Percentiles rank a stretch among this genome's conserved stretches.
phyloP scores from a whole-genome alignment of 2,888 invertebrate genomes.

The Aleiodes testaceus region DNA sequence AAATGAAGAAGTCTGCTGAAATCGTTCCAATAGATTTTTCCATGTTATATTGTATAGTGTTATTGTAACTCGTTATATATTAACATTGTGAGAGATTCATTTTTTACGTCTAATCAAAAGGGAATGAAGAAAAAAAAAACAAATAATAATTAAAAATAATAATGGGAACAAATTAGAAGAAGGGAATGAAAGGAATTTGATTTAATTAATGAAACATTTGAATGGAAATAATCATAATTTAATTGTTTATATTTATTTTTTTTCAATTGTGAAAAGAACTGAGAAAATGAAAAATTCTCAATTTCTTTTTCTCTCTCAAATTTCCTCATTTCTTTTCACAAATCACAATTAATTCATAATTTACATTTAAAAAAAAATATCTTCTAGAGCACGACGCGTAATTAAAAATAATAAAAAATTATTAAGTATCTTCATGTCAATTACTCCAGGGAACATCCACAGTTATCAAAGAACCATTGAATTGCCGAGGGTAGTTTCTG shows the following conservation, averaged over 20 bases:
- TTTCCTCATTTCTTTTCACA: background rate
- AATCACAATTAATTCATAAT: constrained; percentile 12
- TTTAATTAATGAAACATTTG: no score
- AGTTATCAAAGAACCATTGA: constrained; percentile 53
- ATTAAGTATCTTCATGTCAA: constrained; percentile 86
- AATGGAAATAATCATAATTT: no score
- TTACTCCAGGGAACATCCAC: constrained; percentile 86
- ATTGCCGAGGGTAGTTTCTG: constrained; percentile 48
- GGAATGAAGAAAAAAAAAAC: constrained; percentile 4
- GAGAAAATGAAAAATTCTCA: background rate
- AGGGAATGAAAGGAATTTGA: background rate
- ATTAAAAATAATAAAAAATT: constrained; percentile 63
- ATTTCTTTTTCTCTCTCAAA: constrained; percentile 17
- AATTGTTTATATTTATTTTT: no score
- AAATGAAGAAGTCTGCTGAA: constrained; percentile 49
- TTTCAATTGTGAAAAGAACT: constrained; percentile 36
- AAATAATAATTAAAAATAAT: constrained; percentile 5
- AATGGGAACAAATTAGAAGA: constrained; percentile 4
- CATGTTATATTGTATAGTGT: constrained; percentile 57
- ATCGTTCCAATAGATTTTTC: constrained; percentile 52
- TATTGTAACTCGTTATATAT: constrained; percentile 54
- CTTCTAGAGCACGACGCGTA: constrained; percentile 48
- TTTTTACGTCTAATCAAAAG: constrained; percentile 48
- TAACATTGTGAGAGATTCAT: constrained; percentile 49
- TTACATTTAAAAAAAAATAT: background rate